Evolutionary conservation across 2,113 vertebrate species (phyloP), one percentile per base, ranked within the genome.

Genomic region (Rhinoderma darwinii): DNA sequence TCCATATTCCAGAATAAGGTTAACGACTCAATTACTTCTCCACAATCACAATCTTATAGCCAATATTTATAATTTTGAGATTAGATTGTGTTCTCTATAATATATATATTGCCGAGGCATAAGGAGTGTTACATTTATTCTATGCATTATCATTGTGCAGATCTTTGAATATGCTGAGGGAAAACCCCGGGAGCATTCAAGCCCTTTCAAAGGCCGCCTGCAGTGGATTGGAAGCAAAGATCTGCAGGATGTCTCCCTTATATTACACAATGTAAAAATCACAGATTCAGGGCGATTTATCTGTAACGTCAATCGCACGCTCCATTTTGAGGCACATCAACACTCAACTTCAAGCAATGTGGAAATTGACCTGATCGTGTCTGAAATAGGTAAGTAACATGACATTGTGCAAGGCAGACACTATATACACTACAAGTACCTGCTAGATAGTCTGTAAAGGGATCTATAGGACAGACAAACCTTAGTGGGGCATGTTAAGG

Each of bases 161-260:
- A 99, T 99, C 91, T 97, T 92, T 0, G 91, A 92, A 91, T 95
- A 93, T 77, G 91, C 90, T 51, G 93, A 95, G 0, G 75, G 89
- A 0, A 90, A 90, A n/a, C 41, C 82, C 0, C 88, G 74, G 5
- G 92, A 94, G 0, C 56, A 92, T 0, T 92, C 94, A 0, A 94
- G 93, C 77, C 95, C 93, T 3, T 97, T 96, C 92, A 93, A 93
- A 0, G 95, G 93, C 0, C 96, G 98, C 18, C 90, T 99, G 15
- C 84, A 82, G 74, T 99, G 98, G 98, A 96, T 93, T 0, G 98
- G 98, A 1, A 99, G 97, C 90, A 95, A 96, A 76, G 98, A 99
- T 89, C 91, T 99, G 86, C 98, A 99, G 89, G 98, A 99, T 0
- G 90, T 99, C 17, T 99, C 98, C 90, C 96, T 99, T 90, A 90